Base-by-base conservation (phyloP, 2,888 invertebrate genomes). In the Carpatolechia fugitivella region DNA sequence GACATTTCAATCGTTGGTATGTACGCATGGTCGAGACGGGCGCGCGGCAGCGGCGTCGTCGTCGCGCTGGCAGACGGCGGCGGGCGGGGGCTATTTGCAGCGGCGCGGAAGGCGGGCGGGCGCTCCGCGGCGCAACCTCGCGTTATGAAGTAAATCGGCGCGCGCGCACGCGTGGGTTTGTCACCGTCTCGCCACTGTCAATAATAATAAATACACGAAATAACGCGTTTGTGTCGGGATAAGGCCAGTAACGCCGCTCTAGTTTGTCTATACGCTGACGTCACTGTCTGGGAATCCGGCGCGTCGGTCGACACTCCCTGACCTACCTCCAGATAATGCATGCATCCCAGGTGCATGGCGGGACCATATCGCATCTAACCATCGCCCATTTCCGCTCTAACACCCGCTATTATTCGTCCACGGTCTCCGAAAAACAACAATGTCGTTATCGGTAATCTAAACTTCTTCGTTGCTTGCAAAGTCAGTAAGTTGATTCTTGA, bases 211-310 rank as follows among this genome's bases (percentile, higher is more conserved):
- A 85, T 88, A 87, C 80, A 78, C 80, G 73, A 85, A 87, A 87
- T 86, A 85, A 82, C 76, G 77, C 78, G 81, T 80, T 82, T 79
- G 80, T 78, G 74, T 78, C 76, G 81, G 82, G 82, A 85, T 85
- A 80, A 80, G 77, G 80, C 73, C 78, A 74, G 78, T 85, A 85
- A 85, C 82, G 79, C 75, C 76, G 87, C 78, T 85, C 85, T 86
- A 85, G 87, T 87, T 86, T 88, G 87, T 87, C 85, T 88, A 82
- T 84, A 70, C 71, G 68, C 70, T 82, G 81, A 85, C 89, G 89
- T 88, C 88, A 88, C 66, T 58, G 88, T 89, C 90, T 90, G 88
- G 85, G 89, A 88, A 89, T 89, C 84, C 79, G 82, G 76, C 74
- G 76, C 75, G 78, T 73, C 71, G 75, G 65, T 67, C 70, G 76